Evolutionary conservation across 1,140 invertebrate genomes (phyloP), one percentile per base, ranked within the genome.

Genomic region (Zaprionus lachaisei): DNA sequence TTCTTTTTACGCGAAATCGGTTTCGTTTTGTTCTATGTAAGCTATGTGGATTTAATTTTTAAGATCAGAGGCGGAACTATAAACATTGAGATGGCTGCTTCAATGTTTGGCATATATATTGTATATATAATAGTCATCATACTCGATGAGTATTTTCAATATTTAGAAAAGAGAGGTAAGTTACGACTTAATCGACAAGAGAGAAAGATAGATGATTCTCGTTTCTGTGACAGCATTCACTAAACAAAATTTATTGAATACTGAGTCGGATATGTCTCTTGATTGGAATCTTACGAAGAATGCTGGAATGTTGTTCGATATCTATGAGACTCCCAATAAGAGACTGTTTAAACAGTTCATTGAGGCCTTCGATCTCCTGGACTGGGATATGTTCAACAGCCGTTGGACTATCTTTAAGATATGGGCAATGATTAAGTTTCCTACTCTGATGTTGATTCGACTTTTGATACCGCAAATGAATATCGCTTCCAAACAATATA

Each of bases 1-100:
- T 78, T 64, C 37, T 78, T 78, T 17, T 7, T 78, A 6, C 61
- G 76, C 1, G 72, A 66, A 11, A 37, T 70, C 0, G 76, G 76
- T 0, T 78, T 75, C 6, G 54, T 75, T 0, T 9, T 78, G 9
- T 41, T 78, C 17, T 75, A 61, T 20, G 38, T 65, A 2, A 20
- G 1, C 26, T 78, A 62, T 41, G 61, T 78, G 34, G 76, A 78
- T n/a, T 75, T 69, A 11, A n/a, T 56, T 1, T 41, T 70, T 14
- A 65, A 70, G 26, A 4, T 61, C 2, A 56, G 15, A 38, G 15
- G 15, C 3, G 65, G 71, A 1, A 28, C 5, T 15, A 26, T 78
- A 0, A 38, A 37, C 7, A 20, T 66, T 24, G 0, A n/a, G 1
- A 41, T 24, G 44, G 72, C 60, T 0, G 11, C 63, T 0, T 61